Conservation (phyloP, 2,888 invertebrate genomes). For the Lasioglossum vierecki region DNA sequence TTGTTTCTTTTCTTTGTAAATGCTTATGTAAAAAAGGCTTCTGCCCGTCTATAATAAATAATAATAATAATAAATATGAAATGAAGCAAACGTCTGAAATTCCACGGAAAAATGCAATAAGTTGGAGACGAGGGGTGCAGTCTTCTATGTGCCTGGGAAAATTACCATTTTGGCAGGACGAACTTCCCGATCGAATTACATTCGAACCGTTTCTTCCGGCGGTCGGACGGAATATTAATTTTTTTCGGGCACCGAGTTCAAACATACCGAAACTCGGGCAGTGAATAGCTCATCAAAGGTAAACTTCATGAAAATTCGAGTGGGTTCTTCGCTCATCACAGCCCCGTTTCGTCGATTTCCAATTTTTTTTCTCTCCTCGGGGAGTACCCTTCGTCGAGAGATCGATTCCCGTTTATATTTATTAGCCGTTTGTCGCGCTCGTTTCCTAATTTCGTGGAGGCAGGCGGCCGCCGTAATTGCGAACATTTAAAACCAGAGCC, state of each 20-base stretch:
- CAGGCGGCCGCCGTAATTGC: conserved; percentile 35
- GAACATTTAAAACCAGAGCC: conserved; percentile 42
- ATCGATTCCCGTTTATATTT: conserved; percentile 42
- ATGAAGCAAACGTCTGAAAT: background rate
- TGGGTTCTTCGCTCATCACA: conserved; percentile 8
- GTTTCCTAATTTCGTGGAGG: conserved; percentile 40
- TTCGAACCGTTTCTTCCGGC: background rate
- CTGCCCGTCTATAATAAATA: too few relatives aligned
- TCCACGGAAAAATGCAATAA: background rate
- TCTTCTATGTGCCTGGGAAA: background rate
- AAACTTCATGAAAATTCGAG: conserved; percentile 51
- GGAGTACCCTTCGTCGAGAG: background rate
- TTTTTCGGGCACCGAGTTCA: conserved; percentile 30
- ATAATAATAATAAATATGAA: too few relatives aligned
- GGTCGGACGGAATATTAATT: conserved; percentile 38
- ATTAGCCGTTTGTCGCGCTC: conserved; percentile 38
- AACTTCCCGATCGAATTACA: background rate
- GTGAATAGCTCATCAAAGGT: conserved; percentile 9
- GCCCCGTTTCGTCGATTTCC: conserved; percentile 8
- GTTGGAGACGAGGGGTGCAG: background rate
- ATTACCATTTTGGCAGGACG: background rate
- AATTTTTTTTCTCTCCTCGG: background rate
- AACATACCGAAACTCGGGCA: conserved; percentile 30
- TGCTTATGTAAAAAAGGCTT: too few relatives aligned
- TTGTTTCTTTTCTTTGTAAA: too few relatives aligned